phyloP scores from a whole-genome alignment of 2,797 vertebrate genomes.

The Moxostoma hubbsi region DNA sequence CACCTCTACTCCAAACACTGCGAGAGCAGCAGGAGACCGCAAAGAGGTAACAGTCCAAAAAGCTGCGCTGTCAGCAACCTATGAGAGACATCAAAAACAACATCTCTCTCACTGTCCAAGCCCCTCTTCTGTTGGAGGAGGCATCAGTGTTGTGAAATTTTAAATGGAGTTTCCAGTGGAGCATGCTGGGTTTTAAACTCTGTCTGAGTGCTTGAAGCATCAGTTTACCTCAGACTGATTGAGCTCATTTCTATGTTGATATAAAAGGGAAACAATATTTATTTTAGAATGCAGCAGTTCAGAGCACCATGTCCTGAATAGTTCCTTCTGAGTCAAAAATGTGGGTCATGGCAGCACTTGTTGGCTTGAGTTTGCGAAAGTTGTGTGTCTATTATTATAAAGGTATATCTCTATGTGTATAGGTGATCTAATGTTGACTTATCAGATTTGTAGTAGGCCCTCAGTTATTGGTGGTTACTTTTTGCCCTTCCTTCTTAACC shows the following conservation, averaged over 20 bases:
- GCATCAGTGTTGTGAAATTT: constrained; percentile 2
- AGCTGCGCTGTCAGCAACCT: constrained; percentile 8
- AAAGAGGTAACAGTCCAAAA: constrained; percentile 23
- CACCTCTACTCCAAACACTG: constrained; percentile 47
- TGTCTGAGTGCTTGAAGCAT: constrained; percentile 24
- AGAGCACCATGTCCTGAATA: not conserved
- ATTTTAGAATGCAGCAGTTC: constrained; percentile 30
- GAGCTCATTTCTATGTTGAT: constrained; percentile 42
- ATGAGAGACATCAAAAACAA: constrained; percentile 34
- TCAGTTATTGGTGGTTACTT: no score
- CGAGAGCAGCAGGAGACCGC: constrained; percentile 23
- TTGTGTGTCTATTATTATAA: no score
- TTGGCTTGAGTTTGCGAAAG: no score
- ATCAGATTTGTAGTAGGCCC: no score
- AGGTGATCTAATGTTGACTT: no score
- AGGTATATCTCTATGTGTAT: no score
- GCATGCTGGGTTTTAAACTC: constrained; percentile 15
- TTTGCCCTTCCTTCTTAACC: no score
- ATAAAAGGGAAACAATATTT: constrained; percentile 32
- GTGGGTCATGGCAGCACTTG: no score
- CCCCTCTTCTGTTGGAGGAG: constrained; percentile 15
- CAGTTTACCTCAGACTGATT: constrained; percentile 38
- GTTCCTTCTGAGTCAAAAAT: not conserved
- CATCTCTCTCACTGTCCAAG: constrained; percentile 19
- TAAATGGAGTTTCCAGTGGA: constrained; percentile 26